Base-by-base conservation (phyloP, 1,140 invertebrate species). In the Chrysomallon squamiferum region DNA sequence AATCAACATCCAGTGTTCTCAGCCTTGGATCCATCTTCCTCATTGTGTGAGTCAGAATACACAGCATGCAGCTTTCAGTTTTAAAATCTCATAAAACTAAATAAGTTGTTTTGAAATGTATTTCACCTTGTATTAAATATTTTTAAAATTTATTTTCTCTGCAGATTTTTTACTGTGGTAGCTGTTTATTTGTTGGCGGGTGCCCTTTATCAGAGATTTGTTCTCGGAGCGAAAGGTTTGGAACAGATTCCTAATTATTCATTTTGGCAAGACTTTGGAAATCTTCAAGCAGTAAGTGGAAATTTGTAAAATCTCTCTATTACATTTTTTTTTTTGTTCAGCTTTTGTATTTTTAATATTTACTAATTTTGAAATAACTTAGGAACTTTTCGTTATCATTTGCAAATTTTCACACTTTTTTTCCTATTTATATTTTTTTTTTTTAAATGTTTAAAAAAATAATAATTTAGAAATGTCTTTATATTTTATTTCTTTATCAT, bases 221-320 rank as follows among this genome's bases (percentile, higher is more conserved):
- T 86, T 11, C 66, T 82, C 3, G 80, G 82, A 32, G 82, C 85
- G 13, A 83, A 86, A 69, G 86, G 85, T 9, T 72, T 83, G 33
- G 85, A 87, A 62, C 85, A 86, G 68, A 82, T 86, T 49, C 86
- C 86, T 27, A 83, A 87, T 61, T 84, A 85, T 64, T 64, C 72
- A 13, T 85, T 86, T 64, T 87, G 86, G 86, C 78, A 79, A 67
- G 83, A 85, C 57, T 85, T 86, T 77, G 85, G 85, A 29, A 85
- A 85, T 66, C 69, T 86, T 18, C 82, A 85, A 70, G 84, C 85
- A 18, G 84, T 85, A 73, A 79, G 78, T 76, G 13, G 3, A 7
- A n/a, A n/a, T n/a, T n/a, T n/a, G n/a, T n/a, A n/a, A n/a, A n/a
- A n/a, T n/a, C n/a, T n/a, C n/a, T n/a, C n/a, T n/a, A n/a, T n/a